A percentile compares a stretch with the other conserved stretches of the same genome.
These are phyloP conservation scores for Acanthornis magna DNA, from an alignment of 2,797 vertebrate genomes.

Conservation along the genomic window DNA sequence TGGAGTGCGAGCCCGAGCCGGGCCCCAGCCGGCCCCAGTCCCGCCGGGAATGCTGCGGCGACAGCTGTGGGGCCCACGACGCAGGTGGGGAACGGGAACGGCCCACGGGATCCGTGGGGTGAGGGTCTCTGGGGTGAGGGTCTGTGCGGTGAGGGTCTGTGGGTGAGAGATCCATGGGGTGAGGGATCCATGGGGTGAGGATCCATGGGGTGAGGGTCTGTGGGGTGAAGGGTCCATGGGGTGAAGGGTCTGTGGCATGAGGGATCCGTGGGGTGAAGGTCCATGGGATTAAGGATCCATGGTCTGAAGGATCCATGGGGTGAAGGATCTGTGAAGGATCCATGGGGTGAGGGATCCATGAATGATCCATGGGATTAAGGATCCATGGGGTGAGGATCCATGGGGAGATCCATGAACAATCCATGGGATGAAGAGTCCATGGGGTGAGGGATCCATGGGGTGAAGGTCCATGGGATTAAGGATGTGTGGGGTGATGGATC, in stretches of 20 bases:
- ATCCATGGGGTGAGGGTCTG: fast-evolving
- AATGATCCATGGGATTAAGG: fast-evolving
- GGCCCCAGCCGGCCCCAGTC: fast-evolving
- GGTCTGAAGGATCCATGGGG: neutral
- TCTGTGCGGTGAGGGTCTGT: fast-evolving
- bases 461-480: too few relatives aligned
- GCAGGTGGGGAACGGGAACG: neutral
- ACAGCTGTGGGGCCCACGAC: too few relatives aligned
- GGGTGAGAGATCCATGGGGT: fast-evolving
- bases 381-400: too few relatives aligned
- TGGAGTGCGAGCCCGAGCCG: neutral
- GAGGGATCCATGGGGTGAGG: fast-evolving
- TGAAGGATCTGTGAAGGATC: neutral
- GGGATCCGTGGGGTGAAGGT: neutral
- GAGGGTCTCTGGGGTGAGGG: fast-evolving
- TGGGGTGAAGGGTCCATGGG: neutral
- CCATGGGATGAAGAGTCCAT: too few relatives aligned
- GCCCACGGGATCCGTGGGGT: neutral
- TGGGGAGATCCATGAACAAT: too few relatives aligned
- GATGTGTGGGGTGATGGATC: too few relatives aligned
- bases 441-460: too few relatives aligned
- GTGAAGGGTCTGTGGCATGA: fast-evolving
- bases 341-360: fast-evolving
- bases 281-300: neutral
- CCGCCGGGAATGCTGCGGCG: fast-evolving